These are phyloP conservation scores for Haliclystus octoradiatus DNA, from an alignment of 30 jellyfish, hydroid and myxozoan genomes.

Conservation along the genomic window DNA sequence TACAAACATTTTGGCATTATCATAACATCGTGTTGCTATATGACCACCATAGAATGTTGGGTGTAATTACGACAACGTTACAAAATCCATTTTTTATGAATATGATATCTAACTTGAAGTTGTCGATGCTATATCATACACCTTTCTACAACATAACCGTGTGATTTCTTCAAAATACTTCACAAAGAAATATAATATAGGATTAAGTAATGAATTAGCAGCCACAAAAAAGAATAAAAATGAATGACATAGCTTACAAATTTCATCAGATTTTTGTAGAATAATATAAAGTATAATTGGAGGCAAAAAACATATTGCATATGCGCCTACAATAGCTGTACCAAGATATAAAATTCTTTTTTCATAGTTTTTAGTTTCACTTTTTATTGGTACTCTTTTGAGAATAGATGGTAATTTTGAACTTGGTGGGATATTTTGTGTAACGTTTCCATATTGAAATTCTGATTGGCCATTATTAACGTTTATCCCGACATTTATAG, in stretches of 20 bases:
- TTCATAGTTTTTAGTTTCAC: neutral
- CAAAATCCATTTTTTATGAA: too few species aligned
- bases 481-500: neutral
- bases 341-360: neutral
- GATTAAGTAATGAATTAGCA: neutral
- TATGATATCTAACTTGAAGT: too few species aligned
- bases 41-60: too few species aligned
- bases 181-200: neutral
- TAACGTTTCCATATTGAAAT: neutral
- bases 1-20: too few species aligned
- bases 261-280: neutral
- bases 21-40: too few species aligned
- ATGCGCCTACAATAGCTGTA: neutral
- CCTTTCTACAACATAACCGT: too few species aligned
- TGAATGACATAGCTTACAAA: neutral
- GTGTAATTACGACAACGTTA: too few species aligned
- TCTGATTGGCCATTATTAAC: neutral
- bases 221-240: neutral
- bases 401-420: neutral
- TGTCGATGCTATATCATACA: too few species aligned
- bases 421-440: neutral
- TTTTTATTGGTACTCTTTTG: neutral
- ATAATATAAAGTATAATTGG: neutral
- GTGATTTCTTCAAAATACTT: neutral
- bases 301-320: neutral